Evolutionary conservation across 2,797 vertebrate species (phyloP), one percentile per base, ranked within the genome.

Genomic region (Xiphophorus birchmanni): DNA sequence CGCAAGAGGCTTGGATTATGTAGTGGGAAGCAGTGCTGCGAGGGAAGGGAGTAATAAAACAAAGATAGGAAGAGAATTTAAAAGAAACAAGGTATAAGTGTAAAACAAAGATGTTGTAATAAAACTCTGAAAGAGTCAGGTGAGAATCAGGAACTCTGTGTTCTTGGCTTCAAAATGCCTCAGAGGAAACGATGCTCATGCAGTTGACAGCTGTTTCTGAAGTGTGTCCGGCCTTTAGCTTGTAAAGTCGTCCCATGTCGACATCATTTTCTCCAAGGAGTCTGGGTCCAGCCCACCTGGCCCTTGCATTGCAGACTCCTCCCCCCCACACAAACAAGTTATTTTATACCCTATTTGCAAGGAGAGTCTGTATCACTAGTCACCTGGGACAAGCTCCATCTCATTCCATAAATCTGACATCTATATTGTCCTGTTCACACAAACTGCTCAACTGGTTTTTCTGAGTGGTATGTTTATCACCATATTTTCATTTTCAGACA

Each of bases 201-300:
- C 83, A 75, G 84, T 85, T 93, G 91, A 92, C 93, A 94, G 92
- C 86, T 94, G 93, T 93, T 93, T 93, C 91, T 93, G 89, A 93
- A 94, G 90, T 86, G 84, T 91, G 89, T 93, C 92, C 81, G 87
- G 87, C 84, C 88, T 86, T 79, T 65, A 81, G 89, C 94, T 95
- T 94, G 94, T 95, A 95, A 95, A 94, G 87, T 90, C 80, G 81
- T 94, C 91, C 86, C 92, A 91, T 82, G 89, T 82, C 88, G 92
- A 81, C 81, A 88, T 88, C 65, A 60, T 93, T 94, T 92, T 92
- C 90, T 91, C 86, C 80, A 84, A 87, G 84, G 88, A 89, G 82
- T 85, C 84, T 84, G 75, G 84, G 86, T 87, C 83, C 90, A 91
- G 84, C 88, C 88, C 88, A 92, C 90, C 89, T 90, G 89, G 89